Percentiles rank a stretch among this genome's conserved stretches.
Conservation (phyloP, 1,140 invertebrate species). For the Drosophila sechellia region DNA sequence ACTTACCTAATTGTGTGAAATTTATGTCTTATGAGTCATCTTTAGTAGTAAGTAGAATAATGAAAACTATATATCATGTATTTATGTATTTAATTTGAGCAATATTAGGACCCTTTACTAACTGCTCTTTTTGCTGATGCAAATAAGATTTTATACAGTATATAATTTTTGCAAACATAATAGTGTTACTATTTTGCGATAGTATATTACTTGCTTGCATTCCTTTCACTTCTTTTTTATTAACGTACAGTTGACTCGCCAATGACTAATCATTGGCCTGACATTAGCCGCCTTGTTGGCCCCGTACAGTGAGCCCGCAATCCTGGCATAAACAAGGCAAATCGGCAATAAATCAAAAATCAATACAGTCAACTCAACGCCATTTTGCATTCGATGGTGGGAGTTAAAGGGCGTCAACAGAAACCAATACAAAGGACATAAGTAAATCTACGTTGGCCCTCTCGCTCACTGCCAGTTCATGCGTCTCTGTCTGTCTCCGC, state of each 20-base stretch:
- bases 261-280: conserved; percentile 23
- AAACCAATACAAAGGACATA: conserved; percentile 81
- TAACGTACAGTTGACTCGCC: conserved; percentile 11
- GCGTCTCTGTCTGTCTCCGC: conserved; percentile 33
- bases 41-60: too few relatives aligned
- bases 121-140: too few relatives aligned
- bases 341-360: conserved; percentile 75
- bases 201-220: too few relatives aligned
- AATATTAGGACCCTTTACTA: too few relatives aligned
- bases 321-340: conserved; percentile 28
- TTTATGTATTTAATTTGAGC: too few relatives aligned
- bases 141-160: too few relatives aligned
- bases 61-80: too few relatives aligned
- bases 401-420: conserved; percentile 50
- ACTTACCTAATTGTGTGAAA: conserved; percentile 9
- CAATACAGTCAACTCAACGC: conserved; percentile 70
- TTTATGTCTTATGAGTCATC: neutral
- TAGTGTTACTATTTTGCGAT: too few relatives aligned
- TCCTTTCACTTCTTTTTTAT: too few relatives aligned
- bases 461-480: neutral
- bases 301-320: conserved; percentile 37
- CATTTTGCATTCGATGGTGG: conserved; percentile 57
- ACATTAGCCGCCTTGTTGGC: conserved; percentile 33
- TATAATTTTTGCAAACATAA: too few relatives aligned
- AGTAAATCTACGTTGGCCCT: conserved; percentile 52